phyloP scores from a whole-genome alignment of 2,888 invertebrate species.

The Drosophila algonquin region DNA sequence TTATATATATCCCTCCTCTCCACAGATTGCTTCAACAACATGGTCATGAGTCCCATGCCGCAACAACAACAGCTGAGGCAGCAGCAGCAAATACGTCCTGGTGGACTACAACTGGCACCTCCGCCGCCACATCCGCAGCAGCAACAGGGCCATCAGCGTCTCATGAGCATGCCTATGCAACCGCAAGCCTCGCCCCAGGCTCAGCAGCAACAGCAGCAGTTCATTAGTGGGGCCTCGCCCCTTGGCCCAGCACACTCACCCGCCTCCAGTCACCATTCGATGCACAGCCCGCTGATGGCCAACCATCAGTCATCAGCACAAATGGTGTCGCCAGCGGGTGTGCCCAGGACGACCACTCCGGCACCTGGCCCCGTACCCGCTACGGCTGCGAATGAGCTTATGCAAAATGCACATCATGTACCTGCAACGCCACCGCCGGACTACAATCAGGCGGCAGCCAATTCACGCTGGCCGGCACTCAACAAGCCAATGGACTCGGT shows the following conservation, averaged over 20 bases:
- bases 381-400: conserved; percentile 68
- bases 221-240: conserved; percentile 76
- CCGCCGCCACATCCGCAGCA: conserved; percentile 66
- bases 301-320: conserved; percentile 56
- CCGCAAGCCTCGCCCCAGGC: conserved; percentile 66
- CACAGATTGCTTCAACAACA: conserved; percentile 66
- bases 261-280: conserved; percentile 81
- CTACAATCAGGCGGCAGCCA: conserved; percentile 79
- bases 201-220: conserved; percentile 64
- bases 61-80: conserved; percentile 73
- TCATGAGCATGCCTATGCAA: conserved; percentile 68
- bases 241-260: conserved; percentile 73
- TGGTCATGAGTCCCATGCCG: conserved; percentile 46
- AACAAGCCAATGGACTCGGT: conserved; percentile 87
- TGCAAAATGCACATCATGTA: conserved; percentile 72
- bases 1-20: not conserved
- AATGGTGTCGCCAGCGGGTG: conserved; percentile 72
- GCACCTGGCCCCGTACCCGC: conserved; percentile 56
- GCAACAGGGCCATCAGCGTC: conserved; percentile 51
- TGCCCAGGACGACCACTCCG: conserved; percentile 12
- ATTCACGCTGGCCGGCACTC: conserved; percentile 83
- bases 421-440: conserved; percentile 80
- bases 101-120: conserved; percentile 52
- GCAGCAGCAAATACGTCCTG: conserved; percentile 76
- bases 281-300: conserved; percentile 80